Percentiles rank a stretch among this genome's conserved stretches.
These are phyloP conservation scores for Drosophila villosipedis DNA, from an alignment of 2,888 invertebrate genomes.

Conservation along the genomic window DNA sequence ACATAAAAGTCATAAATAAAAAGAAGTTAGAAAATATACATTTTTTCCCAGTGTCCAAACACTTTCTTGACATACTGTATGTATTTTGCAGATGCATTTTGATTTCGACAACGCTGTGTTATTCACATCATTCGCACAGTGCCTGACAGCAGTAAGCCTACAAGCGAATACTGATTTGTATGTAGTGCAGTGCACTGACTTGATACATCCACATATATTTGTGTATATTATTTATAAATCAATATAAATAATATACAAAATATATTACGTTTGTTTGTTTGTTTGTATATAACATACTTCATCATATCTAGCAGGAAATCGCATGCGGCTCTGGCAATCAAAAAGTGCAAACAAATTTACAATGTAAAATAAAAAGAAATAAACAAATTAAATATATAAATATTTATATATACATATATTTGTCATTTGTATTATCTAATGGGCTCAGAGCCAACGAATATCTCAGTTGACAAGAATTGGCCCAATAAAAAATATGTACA, in stretches of 20 bases:
- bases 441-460: conserved; percentile 50
- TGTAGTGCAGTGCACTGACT: background rate
- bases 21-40: too few relatives aligned
- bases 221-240: conserved; percentile 11
- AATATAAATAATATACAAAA: conserved; percentile 8
- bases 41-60: too few relatives aligned
- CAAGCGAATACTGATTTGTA: background rate
- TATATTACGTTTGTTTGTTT: background rate
- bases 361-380: conserved; percentile 20
- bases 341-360: conserved; percentile 17
- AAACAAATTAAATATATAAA: conserved; percentile 1
- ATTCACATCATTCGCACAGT: conserved; percentile 21
- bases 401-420: background rate
- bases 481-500: conserved; percentile 18
- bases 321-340: conserved; percentile 24
- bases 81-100: conserved; percentile 17
- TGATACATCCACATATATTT: conserved; percentile 19
- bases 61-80: too few relatives aligned
- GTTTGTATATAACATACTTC: background rate
- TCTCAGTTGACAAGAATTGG: conserved; percentile 43
- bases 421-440: conserved; percentile 42
- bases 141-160: conserved; percentile 4
- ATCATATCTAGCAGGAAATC: conserved; percentile 44
- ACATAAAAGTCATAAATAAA: too few relatives aligned
- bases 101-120: background rate